Base-by-base conservation (phyloP, 2,113 vertebrate species). In the Psilopogon haemacephalus region DNA sequence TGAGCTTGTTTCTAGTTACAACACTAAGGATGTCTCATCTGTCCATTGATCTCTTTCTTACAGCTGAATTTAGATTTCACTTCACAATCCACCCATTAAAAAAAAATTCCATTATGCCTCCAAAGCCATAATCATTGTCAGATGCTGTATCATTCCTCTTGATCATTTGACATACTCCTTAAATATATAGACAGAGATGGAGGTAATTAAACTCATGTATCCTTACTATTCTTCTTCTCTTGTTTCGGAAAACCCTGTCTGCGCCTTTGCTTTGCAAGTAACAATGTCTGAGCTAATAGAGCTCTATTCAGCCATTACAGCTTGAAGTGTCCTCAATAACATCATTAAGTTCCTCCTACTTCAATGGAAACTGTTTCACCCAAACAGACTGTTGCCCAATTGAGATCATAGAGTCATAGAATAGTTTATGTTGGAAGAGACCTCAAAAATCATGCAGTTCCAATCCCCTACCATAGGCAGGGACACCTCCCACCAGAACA, bases 161-260 rank as follows among this genome's bases (percentile, higher is more conserved):
- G 75, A 79, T 94, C 69, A 55, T 89, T 91, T 91, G 65, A 89
- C 84, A 59, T 92, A 76, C 89, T 93, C 74, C 88, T 92, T 56
- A 93, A 70, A 81, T 85, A 89, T 60, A 92, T 59, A 69, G 64
- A 85, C 46, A 96, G 71, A 91, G 42, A 93, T 89, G 77, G 94
- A 93, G 93, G 64, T 92, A 93, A 87, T 94, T 95, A 94, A 94
- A 95, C 56, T 92, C 91, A 72, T 91, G 56, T 90, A 93, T 86
- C 56, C 55, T 85, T 86, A 75, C 78, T 89, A 46, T 94, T 93
- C 40, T 94, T 93, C n/a, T 90, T 88, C 44, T 93, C 75, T 91
- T 82, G 28, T 89, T 92, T 94, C 94, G 95, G 42, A 88, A 89
- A 93, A 64, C 48, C 17, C 9, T 71, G 23, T 93, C 74, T 89